Evolutionary conservation across 2,797 vertebrate genomes (phyloP), one percentile per base, ranked within the genome.

Genomic region (Sebastes hubbsi): DNA sequence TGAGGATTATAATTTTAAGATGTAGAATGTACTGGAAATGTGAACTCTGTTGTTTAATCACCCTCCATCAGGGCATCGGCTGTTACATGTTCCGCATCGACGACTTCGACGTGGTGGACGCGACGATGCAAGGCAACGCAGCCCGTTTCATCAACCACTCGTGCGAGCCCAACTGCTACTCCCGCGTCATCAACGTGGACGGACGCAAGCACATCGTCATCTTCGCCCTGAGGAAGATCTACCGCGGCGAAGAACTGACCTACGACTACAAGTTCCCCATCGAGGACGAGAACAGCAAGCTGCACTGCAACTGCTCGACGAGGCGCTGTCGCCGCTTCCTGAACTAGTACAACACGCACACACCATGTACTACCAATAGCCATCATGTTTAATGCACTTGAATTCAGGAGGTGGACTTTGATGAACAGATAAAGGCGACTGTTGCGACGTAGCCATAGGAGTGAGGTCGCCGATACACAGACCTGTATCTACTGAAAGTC

Each of bases 221-320:
- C 94, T 98, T 99, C 0, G 97, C 97, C 12, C 92, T 98, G 89
- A 95, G 97, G 65, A 97, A 97, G 94, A 98, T 99, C 91, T 97
- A 97, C 81, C 96, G 97, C 0, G 97, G 98, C 1, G 98, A 99
- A 78, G 98, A 99, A 88, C 97, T 99, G 84, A 99, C 98, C 69
- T 99, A 98, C 1, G 97, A 99, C 95, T 99, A 99, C 95, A 98
- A 98, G 92, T 99, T 99, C 88, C 97, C 98, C 88, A 98, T 98
- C 2, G 98, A 99, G 94, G 98, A 99, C 1, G 97, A 96, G 49
- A 94, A 93, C 88, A 98, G 89, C 96, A 99, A 99, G 92, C 95
- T 99, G 81, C 94, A 93, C 90, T 99, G 98, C 90, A 98, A 99
- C 93, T 99, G 98, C 2, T 96, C 95, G 16, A 92, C 97, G 46